These are phyloP conservation scores for Luehdorfia chinensis DNA, from an alignment of 1,140 invertebrate species.

Conservation along the genomic window DNA sequence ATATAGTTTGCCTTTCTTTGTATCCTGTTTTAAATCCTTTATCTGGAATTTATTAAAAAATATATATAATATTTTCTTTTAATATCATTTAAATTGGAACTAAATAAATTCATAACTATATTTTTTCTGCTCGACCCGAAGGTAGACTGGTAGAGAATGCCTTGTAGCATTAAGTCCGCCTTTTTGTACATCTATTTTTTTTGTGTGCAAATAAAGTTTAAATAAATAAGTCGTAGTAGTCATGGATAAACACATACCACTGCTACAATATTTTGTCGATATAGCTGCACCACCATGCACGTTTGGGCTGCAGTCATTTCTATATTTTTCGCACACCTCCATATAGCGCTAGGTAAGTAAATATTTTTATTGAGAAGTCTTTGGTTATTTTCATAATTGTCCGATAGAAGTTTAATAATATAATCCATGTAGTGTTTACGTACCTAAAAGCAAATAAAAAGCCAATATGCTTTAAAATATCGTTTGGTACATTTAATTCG, in stretches of 20 bases:
- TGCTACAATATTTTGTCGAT: slow-evolving; percentile 55
- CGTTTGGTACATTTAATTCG: slow-evolving; percentile 3
- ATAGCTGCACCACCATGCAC: slow-evolving; percentile 66
- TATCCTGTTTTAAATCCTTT: slow-evolving; percentile 56
- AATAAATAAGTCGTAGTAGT: slow-evolving; percentile 1
- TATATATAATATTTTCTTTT: slow-evolving; percentile 7
- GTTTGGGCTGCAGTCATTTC: slow-evolving; percentile 62
- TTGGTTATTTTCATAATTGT: slow-evolving; percentile 65
- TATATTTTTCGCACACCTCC: slow-evolving; percentile 66
- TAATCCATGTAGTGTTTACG: slow-evolving; percentile 71
- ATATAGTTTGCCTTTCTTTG: slow-evolving; percentile 49
- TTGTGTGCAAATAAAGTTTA: slow-evolving; percentile 6
- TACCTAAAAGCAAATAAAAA: slow-evolving; percentile 42
- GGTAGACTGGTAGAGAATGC: no score
- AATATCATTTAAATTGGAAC: no score
- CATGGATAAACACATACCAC: slow-evolving; percentile 34
- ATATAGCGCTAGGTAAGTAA: slow-evolving; percentile 62
- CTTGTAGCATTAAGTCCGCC: no score
- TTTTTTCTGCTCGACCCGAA: no score
- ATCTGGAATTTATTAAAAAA: slow-evolving; percentile 35
- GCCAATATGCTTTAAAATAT: no score
- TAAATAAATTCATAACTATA: no score
- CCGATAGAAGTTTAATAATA: slow-evolving; percentile 58
- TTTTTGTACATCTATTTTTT: no score
- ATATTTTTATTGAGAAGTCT: slow-evolving; percentile 59